Evolutionary conservation across 2,888 invertebrate species (phyloP).

Genomic region (Cheilosia impressa): DNA sequence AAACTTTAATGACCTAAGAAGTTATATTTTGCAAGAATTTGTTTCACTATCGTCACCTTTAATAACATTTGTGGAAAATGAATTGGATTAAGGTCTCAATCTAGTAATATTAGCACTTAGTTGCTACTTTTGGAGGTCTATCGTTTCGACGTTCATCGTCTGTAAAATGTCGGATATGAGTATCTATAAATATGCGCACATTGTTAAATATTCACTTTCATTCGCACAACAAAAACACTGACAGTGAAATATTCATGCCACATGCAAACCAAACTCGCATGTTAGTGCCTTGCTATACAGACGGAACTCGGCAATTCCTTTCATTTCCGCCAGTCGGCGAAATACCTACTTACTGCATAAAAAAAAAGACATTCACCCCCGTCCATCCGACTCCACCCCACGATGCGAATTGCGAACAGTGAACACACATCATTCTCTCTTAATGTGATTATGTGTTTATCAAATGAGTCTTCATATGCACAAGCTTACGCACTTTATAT

Average conservation of each 20-base stretch:
- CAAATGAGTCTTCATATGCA: conserved; percentile 53
- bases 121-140: too few relatives aligned
- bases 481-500: conserved; percentile 46
- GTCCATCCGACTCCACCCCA: conserved; percentile 1
- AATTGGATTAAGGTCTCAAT: too few relatives aligned
- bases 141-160: too few relatives aligned
- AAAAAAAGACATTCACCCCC: neutral
- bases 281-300: conserved; percentile 28
- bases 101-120: too few relatives aligned
- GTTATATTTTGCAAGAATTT: too few relatives aligned
- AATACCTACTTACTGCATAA: conserved; percentile 3
- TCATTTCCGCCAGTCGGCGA: conserved; percentile 40
- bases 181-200: too few relatives aligned
- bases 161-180: too few relatives aligned
- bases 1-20: too few relatives aligned
- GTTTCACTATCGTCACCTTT: too few relatives aligned
- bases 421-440: conserved; percentile 60
- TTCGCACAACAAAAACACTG: neutral
- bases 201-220: too few relatives aligned
- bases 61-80: too few relatives aligned
- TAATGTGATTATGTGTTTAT: conserved; percentile 75
- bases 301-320: conserved; percentile 55
- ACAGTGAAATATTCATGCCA: conserved; percentile 10
- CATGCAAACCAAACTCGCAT: conserved; percentile 8
- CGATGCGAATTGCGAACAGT: neutral